Base-by-base conservation (phyloP, 2,888 invertebrate species). In the Stenichneumon culpator region DNA sequence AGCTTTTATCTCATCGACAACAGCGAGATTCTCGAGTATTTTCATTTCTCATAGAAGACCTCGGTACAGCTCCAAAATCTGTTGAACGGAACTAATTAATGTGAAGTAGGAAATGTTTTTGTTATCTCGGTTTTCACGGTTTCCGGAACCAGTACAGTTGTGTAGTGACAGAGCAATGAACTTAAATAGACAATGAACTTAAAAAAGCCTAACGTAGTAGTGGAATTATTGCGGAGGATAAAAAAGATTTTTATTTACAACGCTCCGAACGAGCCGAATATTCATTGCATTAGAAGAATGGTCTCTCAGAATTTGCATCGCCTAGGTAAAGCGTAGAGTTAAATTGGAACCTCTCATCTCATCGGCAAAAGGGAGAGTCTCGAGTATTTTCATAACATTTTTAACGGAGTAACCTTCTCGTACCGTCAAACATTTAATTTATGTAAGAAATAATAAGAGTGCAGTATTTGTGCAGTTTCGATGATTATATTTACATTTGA, bases 121-220 rank as follows among this genome's bases (percentile, higher is more conserved):
- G 14, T 32, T 72, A 72, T 72, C 54, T 32, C 36, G 39, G 72
- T 36, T 36, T 22, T 14, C 36, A 25, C 39, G 57, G 54, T 57
- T 72, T 72, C 36, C 57, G 22, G 32, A n/a, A 28, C 11, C 50
- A 19, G 5, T 14, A 47, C 19, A 60, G 16, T 19, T 16, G 19
- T 67, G 22, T 60, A 11, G 7, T 14, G 28, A 63, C 2, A 16
- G n/a, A 19, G 32, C 1, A 19, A n/a, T 19, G n/a, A 63, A 63
- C 16, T 28, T 16, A 16, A 28, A 32, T 7, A n/a, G 63, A 32
- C 1, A 19, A n/a, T 19, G n/a, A 63, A 63, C 16, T 28, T 16
- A 16, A 28, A 32, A 63, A 28, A 50, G 25, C 11, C 2, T 11
- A 57, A 25, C 11, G 47, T 70, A 52, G 60, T 63, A 3, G 7